phyloP scores from a whole-genome alignment of 1,140 invertebrate species.

The Drosophila triauraria region DNA sequence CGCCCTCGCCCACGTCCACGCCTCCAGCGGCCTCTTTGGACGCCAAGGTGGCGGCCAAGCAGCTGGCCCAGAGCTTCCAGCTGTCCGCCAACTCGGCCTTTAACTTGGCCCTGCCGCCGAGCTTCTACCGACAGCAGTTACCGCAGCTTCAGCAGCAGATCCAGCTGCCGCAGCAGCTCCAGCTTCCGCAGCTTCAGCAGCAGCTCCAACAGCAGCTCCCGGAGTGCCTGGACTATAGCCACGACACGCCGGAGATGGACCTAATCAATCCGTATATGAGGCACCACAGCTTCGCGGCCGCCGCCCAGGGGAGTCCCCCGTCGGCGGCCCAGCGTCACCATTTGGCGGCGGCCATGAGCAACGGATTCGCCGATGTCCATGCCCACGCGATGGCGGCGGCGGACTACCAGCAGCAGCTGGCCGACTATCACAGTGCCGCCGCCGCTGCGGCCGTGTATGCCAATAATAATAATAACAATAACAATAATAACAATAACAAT shows the following conservation, averaged over 20 bases:
- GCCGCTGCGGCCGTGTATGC: constrained; percentile 78
- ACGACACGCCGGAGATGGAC: constrained; percentile 71
- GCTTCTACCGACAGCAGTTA: constrained; percentile 54
- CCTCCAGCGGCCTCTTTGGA: constrained; percentile 24
- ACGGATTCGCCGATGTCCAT: constrained; percentile 70
- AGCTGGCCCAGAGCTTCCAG: constrained; percentile 73
- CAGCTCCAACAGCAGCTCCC: constrained; percentile 23
- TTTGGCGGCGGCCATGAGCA: constrained; percentile 64
- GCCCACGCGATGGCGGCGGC: constrained; percentile 74
- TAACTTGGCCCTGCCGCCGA: constrained; percentile 74
- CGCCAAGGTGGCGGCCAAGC: constrained; percentile 55
- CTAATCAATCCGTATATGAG: constrained; percentile 84
- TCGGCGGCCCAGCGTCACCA: constrained; percentile 72
- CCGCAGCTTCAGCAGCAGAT: constrained; percentile 25
- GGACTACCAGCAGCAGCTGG: constrained; percentile 78
- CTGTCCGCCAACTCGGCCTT: constrained; percentile 80
- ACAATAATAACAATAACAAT: constrained; percentile 57
- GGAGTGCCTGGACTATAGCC: constrained; percentile 52
- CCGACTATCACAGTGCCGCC: constrained; percentile 79
- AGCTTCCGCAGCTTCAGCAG: constrained; percentile 22
- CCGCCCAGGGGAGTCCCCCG: constrained; percentile 68
- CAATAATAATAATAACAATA: constrained; percentile 67
- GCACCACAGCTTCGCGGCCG: constrained; percentile 77
- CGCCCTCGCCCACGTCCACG: constrained; percentile 41
- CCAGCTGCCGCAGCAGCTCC: constrained; percentile 23